Percentiles rank a stretch among this genome's conserved stretches.
phyloP scores from a whole-genome alignment of 2,797 vertebrate species.

The Liasis olivaceus region DNA sequence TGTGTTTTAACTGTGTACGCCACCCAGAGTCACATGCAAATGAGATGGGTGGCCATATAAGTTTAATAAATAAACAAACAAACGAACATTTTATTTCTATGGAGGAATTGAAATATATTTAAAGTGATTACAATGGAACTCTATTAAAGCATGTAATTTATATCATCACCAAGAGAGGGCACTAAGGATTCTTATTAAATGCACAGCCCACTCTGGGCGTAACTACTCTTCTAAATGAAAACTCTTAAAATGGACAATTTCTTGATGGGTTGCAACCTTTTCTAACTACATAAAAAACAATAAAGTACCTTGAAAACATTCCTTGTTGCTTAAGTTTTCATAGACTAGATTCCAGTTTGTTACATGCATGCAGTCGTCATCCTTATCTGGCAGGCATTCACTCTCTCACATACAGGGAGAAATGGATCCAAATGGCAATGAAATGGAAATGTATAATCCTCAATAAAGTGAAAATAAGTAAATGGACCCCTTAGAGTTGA shows the following conservation, averaged over 20 bases:
- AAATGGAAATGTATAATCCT: background rate
- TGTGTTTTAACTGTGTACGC: background rate
- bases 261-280: background rate
- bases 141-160: background rate
- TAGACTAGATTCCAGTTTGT: background rate
- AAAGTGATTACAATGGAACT: background rate
- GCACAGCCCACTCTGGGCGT: background rate
- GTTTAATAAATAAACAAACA: no score
- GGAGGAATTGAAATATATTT: background rate
- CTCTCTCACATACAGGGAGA: background rate
- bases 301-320: background rate
- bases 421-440: background rate
- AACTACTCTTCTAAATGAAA: background rate
- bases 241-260: background rate
- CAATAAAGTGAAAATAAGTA: background rate
- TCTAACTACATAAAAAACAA: background rate
- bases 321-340: background rate
- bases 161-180: slow-evolving; percentile 22
- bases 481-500: background rate
- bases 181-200: slow-evolving; percentile 12
- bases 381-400: background rate
- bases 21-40: background rate
- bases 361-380: background rate
- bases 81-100: slow-evolving; percentile 4
- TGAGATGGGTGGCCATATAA: background rate